Percentiles rank a stretch among this genome's conserved stretches.
These are phyloP conservation scores for Anseranas semipalmata DNA, from an alignment of 2,113 vertebrate genomes.

Conservation along the genomic window DNA sequence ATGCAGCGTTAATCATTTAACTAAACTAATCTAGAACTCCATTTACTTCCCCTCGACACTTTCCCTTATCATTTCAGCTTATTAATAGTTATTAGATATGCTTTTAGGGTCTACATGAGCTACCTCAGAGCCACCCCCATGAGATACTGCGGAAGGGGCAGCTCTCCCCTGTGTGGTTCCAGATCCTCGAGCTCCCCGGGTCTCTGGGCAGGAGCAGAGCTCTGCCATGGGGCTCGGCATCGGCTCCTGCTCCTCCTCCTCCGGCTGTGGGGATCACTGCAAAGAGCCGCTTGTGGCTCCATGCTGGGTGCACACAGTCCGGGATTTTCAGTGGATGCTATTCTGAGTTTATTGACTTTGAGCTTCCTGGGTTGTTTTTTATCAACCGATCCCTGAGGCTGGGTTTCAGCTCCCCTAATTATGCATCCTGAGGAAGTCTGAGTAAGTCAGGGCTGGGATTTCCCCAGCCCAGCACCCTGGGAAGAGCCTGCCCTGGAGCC, in stretches of 20 bases:
- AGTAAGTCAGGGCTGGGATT: constrained; percentile 1
- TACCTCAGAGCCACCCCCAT: not conserved
- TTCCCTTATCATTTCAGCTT: not conserved
- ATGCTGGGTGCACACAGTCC: not conserved
- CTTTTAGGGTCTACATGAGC: not conserved
- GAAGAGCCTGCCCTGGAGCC: not conserved
- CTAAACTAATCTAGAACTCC: not conserved
- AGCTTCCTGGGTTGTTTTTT: not conserved
- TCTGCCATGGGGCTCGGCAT: not conserved
- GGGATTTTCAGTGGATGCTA: not conserved
- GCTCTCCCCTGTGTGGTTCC: not conserved
- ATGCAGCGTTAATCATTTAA: not conserved
- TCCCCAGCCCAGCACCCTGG: not conserved
- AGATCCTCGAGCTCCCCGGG: not conserved
- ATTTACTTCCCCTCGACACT: not conserved
- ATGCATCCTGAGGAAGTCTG: not conserved
- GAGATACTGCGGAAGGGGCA: not conserved
- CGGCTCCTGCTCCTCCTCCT: not conserved
- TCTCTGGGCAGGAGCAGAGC: not conserved
- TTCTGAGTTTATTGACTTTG: not conserved
- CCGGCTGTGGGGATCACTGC: not conserved
- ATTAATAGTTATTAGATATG: fast-evolving
- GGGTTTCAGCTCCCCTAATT: not conserved
- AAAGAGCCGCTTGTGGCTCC: not conserved
- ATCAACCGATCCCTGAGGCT: not conserved